Evolutionary conservation across 2,888 invertebrate species (phyloP), one percentile per base, ranked within the genome.

Genomic region (Aradus depressus): DNA sequence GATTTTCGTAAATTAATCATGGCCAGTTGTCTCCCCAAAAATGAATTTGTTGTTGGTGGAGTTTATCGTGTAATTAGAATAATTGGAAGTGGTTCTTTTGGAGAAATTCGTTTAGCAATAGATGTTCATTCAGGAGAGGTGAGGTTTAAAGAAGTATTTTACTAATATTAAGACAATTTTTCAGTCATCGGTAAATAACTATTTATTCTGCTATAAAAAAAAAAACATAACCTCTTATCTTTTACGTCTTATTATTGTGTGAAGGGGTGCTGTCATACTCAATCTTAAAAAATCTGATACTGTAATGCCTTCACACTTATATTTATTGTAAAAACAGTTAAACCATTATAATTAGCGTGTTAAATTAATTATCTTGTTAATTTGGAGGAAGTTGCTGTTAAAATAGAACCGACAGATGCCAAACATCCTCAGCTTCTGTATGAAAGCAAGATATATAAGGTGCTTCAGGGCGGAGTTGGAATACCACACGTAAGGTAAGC

Each of bases 61-160:
- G 91, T 87, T 75, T 96, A 92, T 76, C 84, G 92, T 70, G 78
- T 55, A 23, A 39, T 60, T 28, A 54, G 60, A 44, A 59, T 59
- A 80, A 91, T 97, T 70, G 93, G 97, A 66, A 93, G 93, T 72
- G 98, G 98, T 63, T 97, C 96, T 61, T 98, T 98, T 70, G 97
- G 98, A 67, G 97, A 97, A 75, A 97, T 98, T 71, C 97, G 91
- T 75, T 76, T 97, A 70, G 96, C 89, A 62, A 85, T 89, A 75
- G 85, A 89, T 74, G 79, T 85, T 68, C 77, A 80, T 68, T 87
- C 84, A 76, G 89, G 89, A 71, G 90, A 89, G 81, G 84, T 84
- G 74, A 77, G 70, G 69, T 70, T 42, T 14, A 26, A 42, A 47
- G 23, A 16, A 16, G 22, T 3, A 14, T 1, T 18, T 14, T 42